Evolutionary conservation across 1,140 invertebrate genomes (phyloP).

Genomic region (Steinernema feltiae): DNA sequence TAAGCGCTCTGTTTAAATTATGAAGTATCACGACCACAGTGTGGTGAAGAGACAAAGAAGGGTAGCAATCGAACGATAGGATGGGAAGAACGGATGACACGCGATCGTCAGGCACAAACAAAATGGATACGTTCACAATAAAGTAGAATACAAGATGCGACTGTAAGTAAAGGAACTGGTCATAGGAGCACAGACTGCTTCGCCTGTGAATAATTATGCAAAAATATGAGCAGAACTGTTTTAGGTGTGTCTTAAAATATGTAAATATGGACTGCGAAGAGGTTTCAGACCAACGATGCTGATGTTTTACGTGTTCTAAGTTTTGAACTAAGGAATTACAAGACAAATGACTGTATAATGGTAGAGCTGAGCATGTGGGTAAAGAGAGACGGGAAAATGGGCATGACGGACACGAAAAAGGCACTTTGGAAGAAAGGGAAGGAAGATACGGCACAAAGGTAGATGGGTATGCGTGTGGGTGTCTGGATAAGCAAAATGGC

Average conservation of each 20-base stretch:
- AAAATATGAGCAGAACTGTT: not conserved
- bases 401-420: not conserved
- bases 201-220: not conserved
- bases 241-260: constrained; percentile 10
- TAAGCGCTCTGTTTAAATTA: constrained; percentile 17
- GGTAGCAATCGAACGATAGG: not conserved
- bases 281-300: not conserved
- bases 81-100: not conserved
- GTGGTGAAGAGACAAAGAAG: constrained; percentile 11
- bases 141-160: not conserved
- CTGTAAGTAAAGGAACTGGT: not conserved
- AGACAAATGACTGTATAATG: not conserved
- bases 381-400: not conserved
- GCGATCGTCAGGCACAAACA: not conserved
- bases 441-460: constrained; percentile 13
- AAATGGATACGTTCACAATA: not conserved
- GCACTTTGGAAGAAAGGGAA: not conserved
- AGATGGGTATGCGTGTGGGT: not conserved
- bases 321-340: too few relatives aligned
- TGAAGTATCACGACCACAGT: constrained; percentile 18
- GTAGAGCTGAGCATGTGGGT: not conserved
- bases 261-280: not conserved
- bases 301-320: not conserved
- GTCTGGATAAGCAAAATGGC: constrained; percentile 18
- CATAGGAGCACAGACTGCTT: not conserved